phyloP scores from a whole-genome alignment of 2,113 vertebrate genomes.

The Myrmecobius fasciatus region DNA sequence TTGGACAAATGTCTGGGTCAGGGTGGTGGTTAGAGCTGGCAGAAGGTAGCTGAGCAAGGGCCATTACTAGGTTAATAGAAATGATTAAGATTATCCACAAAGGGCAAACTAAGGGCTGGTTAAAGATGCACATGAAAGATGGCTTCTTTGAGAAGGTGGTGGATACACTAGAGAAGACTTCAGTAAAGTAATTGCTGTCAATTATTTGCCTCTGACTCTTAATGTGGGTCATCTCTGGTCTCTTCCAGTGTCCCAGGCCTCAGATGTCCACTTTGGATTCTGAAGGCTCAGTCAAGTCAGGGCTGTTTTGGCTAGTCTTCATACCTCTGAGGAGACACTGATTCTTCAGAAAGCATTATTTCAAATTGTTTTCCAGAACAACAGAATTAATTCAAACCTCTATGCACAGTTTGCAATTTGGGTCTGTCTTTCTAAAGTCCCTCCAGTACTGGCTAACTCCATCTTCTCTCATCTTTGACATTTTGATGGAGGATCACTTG shows the following conservation, averaged over 20 bases:
- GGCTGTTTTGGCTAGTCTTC: background rate
- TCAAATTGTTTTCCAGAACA: background rate
- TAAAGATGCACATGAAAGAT: background rate
- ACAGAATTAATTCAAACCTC: background rate
- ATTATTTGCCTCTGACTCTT: background rate
- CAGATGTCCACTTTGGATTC: background rate
- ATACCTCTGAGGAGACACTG: background rate
- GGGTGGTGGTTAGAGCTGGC: background rate
- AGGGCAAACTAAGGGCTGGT: background rate
- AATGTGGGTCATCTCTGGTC: background rate
- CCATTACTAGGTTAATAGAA: background rate
- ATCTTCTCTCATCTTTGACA: background rate
- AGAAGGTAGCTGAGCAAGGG: background rate
- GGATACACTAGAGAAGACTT: background rate
- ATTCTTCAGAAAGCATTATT: slow-evolving; percentile 4
- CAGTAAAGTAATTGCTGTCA: background rate
- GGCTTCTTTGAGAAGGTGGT: background rate
- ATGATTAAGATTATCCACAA: background rate
- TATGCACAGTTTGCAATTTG: background rate
- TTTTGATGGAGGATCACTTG: background rate
- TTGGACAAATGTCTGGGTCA: background rate
- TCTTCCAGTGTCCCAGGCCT: background rate
- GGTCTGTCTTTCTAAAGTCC: background rate
- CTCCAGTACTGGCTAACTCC: background rate
- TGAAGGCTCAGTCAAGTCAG: no score